Evolutionary conservation across 30 jellyfish, hydroid and myxozoan genomes (phyloP).

Genomic region (Turritopsis dohrnii): DNA sequence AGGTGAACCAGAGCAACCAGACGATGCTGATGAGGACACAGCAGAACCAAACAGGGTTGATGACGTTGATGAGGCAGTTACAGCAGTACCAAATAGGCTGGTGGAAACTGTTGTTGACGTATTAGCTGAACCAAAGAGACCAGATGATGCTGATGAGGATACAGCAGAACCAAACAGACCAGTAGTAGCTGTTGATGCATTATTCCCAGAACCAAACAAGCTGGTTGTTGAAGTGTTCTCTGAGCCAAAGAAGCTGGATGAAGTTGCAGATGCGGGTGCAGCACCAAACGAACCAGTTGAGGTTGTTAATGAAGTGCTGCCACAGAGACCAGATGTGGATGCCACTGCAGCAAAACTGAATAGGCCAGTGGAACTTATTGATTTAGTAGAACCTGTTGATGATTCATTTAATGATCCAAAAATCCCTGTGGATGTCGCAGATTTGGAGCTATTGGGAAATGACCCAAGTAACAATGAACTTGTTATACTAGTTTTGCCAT

Average conservation of each 20-base stretch:
- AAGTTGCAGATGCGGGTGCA: slow-evolving; percentile 14
- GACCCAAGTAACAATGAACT: slow-evolving; percentile 30
- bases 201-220: slow-evolving; percentile 41
- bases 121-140: slow-evolving; percentile 43
- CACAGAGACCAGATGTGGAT: slow-evolving; percentile 12
- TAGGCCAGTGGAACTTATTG: slow-evolving; percentile 30
- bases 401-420: neutral
- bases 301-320: slow-evolving; percentile 12
- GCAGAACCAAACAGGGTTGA: slow-evolving; percentile 34
- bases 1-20: slow-evolving; percentile 36
- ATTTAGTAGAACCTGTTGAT: neutral
- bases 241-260: slow-evolving; percentile 35
- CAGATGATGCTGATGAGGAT: slow-evolving; percentile 26
- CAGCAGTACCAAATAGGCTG: slow-evolving; percentile 32
- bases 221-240: slow-evolving; percentile 33
- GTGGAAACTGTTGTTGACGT: slow-evolving; percentile 46
- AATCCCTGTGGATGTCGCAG: slow-evolving; percentile 14
- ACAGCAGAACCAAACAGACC: slow-evolving; percentile 25
- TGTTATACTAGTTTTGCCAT: neutral
- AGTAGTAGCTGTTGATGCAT: slow-evolving; percentile 32
- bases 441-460: slow-evolving; percentile 1
- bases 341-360: slow-evolving; percentile 9
- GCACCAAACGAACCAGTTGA: slow-evolving; percentile 41
- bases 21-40: slow-evolving; percentile 32
- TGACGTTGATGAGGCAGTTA: slow-evolving; percentile 28